A percentile compares a stretch with the other conserved stretches of the same genome.
These are phyloP conservation scores for Eupithecia insigniata DNA, from an alignment of 2,888 invertebrate species.

Conservation along the genomic window DNA sequence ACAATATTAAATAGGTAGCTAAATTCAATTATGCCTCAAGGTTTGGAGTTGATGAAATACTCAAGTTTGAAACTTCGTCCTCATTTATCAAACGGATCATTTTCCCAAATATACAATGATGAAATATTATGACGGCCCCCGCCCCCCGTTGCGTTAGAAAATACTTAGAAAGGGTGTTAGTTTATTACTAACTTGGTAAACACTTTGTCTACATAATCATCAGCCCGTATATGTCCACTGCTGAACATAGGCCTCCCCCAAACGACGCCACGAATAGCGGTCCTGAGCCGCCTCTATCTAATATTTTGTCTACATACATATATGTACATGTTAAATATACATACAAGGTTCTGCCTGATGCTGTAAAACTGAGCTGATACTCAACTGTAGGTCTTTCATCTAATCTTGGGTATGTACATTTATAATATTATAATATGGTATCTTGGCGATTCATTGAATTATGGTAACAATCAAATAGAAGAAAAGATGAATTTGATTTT, in stretches of 20 bases:
- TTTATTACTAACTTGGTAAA: not conserved
- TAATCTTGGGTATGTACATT: not conserved
- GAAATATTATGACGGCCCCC: conserved; percentile 31
- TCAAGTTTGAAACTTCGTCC: conserved; percentile 44
- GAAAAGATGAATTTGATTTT: not conserved
- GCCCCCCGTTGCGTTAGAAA: not conserved
- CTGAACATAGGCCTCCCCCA: no score
- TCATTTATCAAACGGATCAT: conserved; percentile 45
- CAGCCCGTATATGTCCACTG: no score
- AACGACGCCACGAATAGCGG: no score
- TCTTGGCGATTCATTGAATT: not conserved
- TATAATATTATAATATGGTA: not conserved
- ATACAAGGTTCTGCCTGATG: not conserved
- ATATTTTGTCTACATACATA: no score
- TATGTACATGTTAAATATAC: not conserved
- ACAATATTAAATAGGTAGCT: conserved; percentile 44
- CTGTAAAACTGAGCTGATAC: not conserved
- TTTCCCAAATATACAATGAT: conserved; percentile 34
- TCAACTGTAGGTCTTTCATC: not conserved
- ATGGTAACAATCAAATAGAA: not conserved
- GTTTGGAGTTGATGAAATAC: conserved; percentile 43
- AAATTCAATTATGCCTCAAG: conserved; percentile 44
- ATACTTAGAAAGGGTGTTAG: not conserved
- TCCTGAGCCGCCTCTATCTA: no score
- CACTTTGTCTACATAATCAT: not conserved